Base-by-base conservation (phyloP, 2,888 invertebrate species). In the Ferrisia virgata region DNA sequence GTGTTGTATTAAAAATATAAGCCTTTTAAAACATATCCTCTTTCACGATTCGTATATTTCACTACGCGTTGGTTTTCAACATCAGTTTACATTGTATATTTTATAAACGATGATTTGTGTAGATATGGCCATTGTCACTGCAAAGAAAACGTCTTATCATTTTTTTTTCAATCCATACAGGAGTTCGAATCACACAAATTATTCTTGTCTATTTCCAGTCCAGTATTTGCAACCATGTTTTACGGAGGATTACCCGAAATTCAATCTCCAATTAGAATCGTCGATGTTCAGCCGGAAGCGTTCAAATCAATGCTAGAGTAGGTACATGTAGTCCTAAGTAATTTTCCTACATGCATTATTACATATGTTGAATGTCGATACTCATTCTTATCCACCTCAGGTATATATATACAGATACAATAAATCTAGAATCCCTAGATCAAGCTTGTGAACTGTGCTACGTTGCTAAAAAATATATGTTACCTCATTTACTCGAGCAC, bases 141-240 rank as follows among this genome's bases (percentile, higher is more conserved):
- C n/a, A n/a, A n/a, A n/a, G n/a, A n/a, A 2, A 31, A 31, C 25
- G 3, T 33, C n/a, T 6, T 28, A 3, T 76, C 18, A 15, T 15
- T 1, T 78, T 31, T 78, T 18, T n/a, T 58, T n/a, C 22, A 2
- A n/a, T 1, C 47, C 31, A n/a, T 86, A 9, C 92, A 94, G 87
- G 90, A 92, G 0, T 89, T 95, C 36, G 91, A 92, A 85, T 94
- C 93, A 0, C 95, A 96, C 88, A 95, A 95, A 88, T 89, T 96
- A 40, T 91, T 95, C 85, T 89, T 96, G 84, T 95, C 95, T 0
- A 95, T 95, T 94, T 93, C 95, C 0, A 95, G 95, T 86, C 95
- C 95, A 0, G 95, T 96, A 0, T 96, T 96, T 87, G 95, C 95
- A 87, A 93, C 94, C 0, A 96, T 96, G 95, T 95, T 96, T 87